Evolutionary conservation across 1,140 invertebrate genomes (phyloP).

Genomic region (Trichoplusia ni): DNA sequence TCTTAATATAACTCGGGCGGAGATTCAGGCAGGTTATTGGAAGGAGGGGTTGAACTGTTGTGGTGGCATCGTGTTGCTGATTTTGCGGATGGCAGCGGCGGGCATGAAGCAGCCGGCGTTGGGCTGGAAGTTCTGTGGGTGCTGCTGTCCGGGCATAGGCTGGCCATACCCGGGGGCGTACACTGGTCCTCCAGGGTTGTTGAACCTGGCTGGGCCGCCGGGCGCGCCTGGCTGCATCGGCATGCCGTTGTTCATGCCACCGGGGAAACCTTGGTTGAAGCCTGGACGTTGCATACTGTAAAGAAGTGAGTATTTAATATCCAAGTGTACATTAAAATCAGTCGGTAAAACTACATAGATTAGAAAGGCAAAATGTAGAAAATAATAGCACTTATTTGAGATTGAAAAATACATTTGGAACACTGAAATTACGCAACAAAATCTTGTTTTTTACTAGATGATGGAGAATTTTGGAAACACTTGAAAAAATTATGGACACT

Average conservation of each 20-base stretch:
- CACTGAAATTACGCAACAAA: too few species aligned
- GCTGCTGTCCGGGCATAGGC: not conserved
- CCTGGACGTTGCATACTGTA: constrained; percentile 43
- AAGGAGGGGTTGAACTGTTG: constrained; percentile 23
- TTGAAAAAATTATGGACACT: too few species aligned
- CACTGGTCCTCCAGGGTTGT: constrained; percentile 8
- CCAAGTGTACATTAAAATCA: too few species aligned
- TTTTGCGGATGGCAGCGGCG: constrained; percentile 43
- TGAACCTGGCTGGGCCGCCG: constrained; percentile 7
- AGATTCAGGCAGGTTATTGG: constrained; percentile 14
- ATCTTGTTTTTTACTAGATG: too few species aligned
- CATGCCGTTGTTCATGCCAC: constrained; percentile 18
- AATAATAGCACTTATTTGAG: too few species aligned
- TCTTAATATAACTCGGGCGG: not conserved
- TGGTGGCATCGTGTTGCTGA: constrained; percentile 45
- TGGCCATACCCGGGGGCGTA: constrained; percentile 27
- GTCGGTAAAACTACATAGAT: too few species aligned
- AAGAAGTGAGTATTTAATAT: too few species aligned
- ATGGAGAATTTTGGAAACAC: too few species aligned
- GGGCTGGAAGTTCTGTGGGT: constrained; percentile 6
- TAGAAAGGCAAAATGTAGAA: too few species aligned
- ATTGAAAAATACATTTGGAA: too few species aligned
- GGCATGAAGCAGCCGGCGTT: constrained; percentile 44
- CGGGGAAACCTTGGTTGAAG: constrained; percentile 30
- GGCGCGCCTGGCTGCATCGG: constrained; percentile 21